Conservation (phyloP, 2,888 invertebrate genomes). For the Colostygia pectinataria region DNA sequence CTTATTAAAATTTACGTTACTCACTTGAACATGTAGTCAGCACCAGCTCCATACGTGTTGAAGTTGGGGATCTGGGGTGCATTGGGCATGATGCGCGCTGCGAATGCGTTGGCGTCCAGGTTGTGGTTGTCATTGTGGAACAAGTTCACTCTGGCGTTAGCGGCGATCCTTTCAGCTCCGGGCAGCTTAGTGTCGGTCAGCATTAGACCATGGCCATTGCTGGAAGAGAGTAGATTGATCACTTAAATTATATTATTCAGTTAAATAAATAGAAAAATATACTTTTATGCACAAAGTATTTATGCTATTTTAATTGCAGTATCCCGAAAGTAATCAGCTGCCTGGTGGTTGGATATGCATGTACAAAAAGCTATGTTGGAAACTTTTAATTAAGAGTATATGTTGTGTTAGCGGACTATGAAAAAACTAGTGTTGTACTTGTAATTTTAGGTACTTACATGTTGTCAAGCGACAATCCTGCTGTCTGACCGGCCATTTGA, state of each 20-base stretch:
- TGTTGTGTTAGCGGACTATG: too few species aligned
- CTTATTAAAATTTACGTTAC: too few species aligned
- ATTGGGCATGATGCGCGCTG: slow-evolving; percentile 51
- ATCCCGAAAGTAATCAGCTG: too few species aligned
- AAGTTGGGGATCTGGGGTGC: slow-evolving; percentile 52
- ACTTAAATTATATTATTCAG: too few species aligned
- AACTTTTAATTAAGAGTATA: too few species aligned
- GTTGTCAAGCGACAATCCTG: slow-evolving; percentile 53
- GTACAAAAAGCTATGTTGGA: too few species aligned
- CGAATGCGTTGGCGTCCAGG: slow-evolving; percentile 55
- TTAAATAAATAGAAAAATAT: too few species aligned
- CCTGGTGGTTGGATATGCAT: too few species aligned
- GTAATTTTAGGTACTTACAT: slow-evolving; percentile 42
- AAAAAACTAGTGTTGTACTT: neutral
- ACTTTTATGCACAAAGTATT: too few species aligned
- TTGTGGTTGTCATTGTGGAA: slow-evolving; percentile 48
- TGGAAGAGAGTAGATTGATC: too few species aligned
- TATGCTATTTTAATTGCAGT: too few species aligned
- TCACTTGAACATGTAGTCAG: slow-evolving; percentile 61
- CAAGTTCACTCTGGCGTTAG: slow-evolving; percentile 47
- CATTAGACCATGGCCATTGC: slow-evolving; percentile 52
- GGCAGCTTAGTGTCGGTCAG: slow-evolving; percentile 47
- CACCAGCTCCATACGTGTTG: slow-evolving; percentile 55
- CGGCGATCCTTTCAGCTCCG: slow-evolving; percentile 45
- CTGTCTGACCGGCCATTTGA: slow-evolving; percentile 39